These are phyloP conservation scores for Brachionus asplanchnoidis DNA, from an alignment of 1,140 invertebrate species.

Conservation along the genomic window DNA sequence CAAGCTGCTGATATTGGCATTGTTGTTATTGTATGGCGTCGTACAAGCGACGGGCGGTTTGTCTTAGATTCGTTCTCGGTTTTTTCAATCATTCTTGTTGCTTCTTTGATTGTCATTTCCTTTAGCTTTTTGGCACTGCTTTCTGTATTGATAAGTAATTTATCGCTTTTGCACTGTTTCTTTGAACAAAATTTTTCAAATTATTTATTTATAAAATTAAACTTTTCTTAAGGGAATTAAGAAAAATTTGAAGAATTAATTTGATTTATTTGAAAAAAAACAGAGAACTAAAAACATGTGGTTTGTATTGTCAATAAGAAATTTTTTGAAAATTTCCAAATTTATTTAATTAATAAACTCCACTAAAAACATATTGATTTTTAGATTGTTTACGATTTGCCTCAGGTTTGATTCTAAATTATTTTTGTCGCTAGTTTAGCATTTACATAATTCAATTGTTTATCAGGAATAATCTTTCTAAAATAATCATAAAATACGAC, in stretches of 20 bases:
- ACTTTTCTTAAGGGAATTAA: background rate
- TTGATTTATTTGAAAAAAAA: background rate
- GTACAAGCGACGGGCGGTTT: background rate
- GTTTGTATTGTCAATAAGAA: background rate
- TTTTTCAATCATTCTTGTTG: background rate
- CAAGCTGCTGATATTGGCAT: conserved; percentile 27
- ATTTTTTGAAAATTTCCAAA: background rate
- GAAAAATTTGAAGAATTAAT: background rate
- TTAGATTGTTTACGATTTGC: background rate
- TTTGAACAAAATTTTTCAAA: background rate
- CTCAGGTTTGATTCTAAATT: too few relatives aligned
- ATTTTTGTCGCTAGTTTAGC: background rate
- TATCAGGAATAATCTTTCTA: background rate
- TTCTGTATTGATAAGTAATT: background rate
- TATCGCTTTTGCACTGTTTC: conserved; percentile 21
- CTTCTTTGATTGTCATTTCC: conserved; percentile 11
- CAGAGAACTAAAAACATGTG: background rate
- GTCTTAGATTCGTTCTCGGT: background rate
- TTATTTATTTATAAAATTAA: background rate
- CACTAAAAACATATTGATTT: background rate
- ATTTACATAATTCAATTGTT: background rate
- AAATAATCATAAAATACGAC: background rate
- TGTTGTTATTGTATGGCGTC: conserved; percentile 32
- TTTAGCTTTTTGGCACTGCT: conserved; percentile 10
- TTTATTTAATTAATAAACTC: background rate